Evolutionary conservation across 2,113 vertebrate genomes (phyloP).

Genomic region (Heterochromis multidens): DNA sequence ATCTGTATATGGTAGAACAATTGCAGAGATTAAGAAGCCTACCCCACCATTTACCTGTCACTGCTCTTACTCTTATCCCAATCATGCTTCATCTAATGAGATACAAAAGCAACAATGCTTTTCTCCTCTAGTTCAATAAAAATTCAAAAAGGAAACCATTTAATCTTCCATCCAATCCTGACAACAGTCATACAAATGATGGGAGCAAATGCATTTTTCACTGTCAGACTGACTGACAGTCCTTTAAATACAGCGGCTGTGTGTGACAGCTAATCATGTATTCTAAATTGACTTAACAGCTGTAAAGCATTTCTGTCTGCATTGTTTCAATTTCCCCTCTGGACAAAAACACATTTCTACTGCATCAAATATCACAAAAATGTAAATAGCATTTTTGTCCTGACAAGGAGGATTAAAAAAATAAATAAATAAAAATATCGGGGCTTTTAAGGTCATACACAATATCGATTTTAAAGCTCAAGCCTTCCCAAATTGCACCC

Average conservation of each 20-base stretch:
- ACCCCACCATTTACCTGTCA: not conserved
- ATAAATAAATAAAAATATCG: not conserved
- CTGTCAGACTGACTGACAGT: slow-evolving; percentile 39
- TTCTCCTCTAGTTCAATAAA: not conserved
- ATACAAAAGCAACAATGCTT: not conserved
- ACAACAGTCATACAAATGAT: not conserved
- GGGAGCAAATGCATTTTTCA: not conserved
- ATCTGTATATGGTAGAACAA: not conserved
- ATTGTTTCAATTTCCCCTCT: slow-evolving; percentile 13
- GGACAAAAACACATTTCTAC: slow-evolving; percentile 8
- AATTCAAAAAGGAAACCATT: slow-evolving; percentile 2
- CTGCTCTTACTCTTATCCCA: not conserved
- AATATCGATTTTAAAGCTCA: slow-evolving; percentile 36
- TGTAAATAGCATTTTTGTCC: slow-evolving; percentile 1
- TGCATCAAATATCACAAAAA: slow-evolving; percentile 21
- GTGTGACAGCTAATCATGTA: slow-evolving; percentile 44
- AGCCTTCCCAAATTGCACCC: slow-evolving; percentile 24
- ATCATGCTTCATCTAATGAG: not conserved
- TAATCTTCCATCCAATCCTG: not conserved
- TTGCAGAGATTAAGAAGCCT: not conserved
- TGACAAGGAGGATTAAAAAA: not conserved
- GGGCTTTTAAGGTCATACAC: slow-evolving; percentile 32
- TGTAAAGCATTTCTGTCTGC: slow-evolving; percentile 5
- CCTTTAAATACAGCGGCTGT: not conserved
- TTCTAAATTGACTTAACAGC: slow-evolving; percentile 17